phyloP scores from a whole-genome alignment of 2,113 vertebrate species.

The Heloderma charlesbogerti region DNA sequence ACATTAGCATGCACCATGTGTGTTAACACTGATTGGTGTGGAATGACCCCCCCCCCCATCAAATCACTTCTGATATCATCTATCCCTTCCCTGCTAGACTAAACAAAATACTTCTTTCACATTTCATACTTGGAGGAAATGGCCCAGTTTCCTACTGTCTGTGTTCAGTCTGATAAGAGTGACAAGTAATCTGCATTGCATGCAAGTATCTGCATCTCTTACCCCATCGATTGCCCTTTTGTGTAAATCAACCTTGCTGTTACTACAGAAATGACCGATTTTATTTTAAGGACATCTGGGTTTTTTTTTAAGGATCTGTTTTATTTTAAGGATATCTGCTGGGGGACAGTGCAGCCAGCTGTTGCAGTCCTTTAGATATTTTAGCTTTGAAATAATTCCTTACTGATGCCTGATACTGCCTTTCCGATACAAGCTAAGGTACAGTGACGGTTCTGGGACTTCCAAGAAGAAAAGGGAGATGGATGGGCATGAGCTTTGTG shows the following conservation, averaged over 20 bases:
- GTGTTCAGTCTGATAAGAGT: background rate
- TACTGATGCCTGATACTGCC: background rate
- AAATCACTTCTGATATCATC: constrained; percentile 12
- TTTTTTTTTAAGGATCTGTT: background rate
- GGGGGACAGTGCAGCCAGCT: background rate
- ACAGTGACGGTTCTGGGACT: background rate
- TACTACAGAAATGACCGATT: background rate
- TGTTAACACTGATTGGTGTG: background rate
- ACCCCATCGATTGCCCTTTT: background rate
- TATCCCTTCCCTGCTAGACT: constrained; percentile 15
- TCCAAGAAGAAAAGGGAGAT: background rate
- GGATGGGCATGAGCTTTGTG: background rate
- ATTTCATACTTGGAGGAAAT: background rate
- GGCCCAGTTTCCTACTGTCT: background rate
- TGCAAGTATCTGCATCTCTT: background rate
- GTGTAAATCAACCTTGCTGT: background rate
- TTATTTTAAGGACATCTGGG: background rate
- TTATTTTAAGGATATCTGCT: background rate
- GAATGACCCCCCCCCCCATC: background rate
- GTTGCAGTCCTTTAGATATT: background rate
- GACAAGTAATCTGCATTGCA: background rate
- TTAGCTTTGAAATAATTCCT: background rate
- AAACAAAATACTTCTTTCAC: background rate
- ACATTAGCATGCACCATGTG: background rate
- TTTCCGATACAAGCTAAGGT: background rate